A percentile compares a stretch with the other conserved stretches of the same genome.
Evolutionary conservation across 1,140 invertebrate genomes (phyloP).

Genomic region (Heliconius nattereri): DNA sequence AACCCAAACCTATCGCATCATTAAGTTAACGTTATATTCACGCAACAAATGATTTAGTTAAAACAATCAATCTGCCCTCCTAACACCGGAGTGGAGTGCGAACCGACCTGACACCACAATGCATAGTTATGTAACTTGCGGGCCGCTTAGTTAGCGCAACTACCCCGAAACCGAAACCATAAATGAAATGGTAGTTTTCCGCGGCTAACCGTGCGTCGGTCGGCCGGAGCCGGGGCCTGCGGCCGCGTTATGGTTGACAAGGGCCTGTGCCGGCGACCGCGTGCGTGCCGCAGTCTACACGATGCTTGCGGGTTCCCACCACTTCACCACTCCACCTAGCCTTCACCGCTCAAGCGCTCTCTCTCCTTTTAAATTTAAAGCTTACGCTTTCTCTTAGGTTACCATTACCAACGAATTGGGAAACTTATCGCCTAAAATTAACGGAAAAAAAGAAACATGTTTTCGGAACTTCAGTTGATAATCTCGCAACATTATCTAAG

Average conservation of each 20-base stretch:
- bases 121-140: constrained; percentile 75
- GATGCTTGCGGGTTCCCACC: constrained; percentile 54
- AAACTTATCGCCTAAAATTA: constrained; percentile 2
- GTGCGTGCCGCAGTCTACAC: constrained; percentile 61
- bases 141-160: constrained; percentile 69
- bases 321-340: neutral
- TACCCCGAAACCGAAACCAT: constrained; percentile 73
- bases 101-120: constrained; percentile 55
- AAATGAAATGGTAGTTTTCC: constrained; percentile 80
- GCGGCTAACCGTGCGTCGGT: constrained; percentile 60
- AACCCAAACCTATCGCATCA: neutral
- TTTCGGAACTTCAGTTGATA: constrained; percentile 18
- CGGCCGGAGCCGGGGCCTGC: constrained; percentile 57
- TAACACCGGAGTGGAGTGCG: constrained; percentile 47
- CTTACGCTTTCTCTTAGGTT: neutral
- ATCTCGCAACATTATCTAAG: constrained; percentile 23
- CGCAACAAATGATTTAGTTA: neutral
- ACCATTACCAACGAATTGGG: neutral
- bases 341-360: constrained; percentile 35
- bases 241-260: constrained; percentile 79
- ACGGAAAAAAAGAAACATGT: constrained; percentile 17
- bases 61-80: constrained; percentile 23
- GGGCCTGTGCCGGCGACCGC: constrained; percentile 61
- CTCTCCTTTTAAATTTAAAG: constrained; percentile 38
- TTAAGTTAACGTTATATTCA: neutral